These are phyloP conservation scores for Trichacis sp. DNA, from an alignment of 2,888 invertebrate species.

Conservation along the genomic window DNA sequence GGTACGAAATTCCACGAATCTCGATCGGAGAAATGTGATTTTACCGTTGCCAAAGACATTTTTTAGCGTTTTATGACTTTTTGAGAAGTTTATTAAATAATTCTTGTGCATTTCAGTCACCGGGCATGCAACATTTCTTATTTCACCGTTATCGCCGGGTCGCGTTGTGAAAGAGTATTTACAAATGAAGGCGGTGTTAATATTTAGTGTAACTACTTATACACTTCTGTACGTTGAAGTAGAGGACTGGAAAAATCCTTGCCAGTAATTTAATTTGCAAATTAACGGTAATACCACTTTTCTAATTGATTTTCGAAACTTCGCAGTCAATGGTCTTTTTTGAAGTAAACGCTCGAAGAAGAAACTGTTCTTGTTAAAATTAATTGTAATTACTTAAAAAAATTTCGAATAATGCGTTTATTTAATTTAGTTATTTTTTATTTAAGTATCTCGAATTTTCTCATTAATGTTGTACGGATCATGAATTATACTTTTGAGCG, in stretches of 20 bases:
- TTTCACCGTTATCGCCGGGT: constrained; percentile 6
- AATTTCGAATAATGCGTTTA: too few relatives aligned
- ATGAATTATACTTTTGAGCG: too few relatives aligned
- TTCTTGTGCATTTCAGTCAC: not conserved
- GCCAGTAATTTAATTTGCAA: constrained; percentile 1
- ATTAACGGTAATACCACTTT: not conserved
- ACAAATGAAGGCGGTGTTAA: constrained; percentile 1
- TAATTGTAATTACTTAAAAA: too few relatives aligned
- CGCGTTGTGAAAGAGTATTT: not conserved
- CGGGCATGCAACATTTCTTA: constrained; percentile 1
- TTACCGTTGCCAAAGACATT: not conserved
- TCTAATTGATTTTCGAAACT: constrained; percentile 2
- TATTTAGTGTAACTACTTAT: not conserved
- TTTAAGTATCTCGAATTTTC: too few relatives aligned
- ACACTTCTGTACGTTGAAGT: not conserved
- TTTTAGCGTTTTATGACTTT: not conserved
- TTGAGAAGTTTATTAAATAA: not conserved
- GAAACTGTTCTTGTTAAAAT: not conserved
- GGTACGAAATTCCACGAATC: not conserved
- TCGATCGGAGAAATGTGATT: not conserved
- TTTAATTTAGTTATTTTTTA: too few relatives aligned
- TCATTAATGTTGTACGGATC: too few relatives aligned
- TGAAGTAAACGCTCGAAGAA: not conserved
- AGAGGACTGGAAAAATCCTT: not conserved
- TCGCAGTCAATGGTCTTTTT: too few relatives aligned